Evolutionary conservation across 2,797 vertebrate genomes (phyloP).

Genomic region (Pogonophryne albipinna): DNA sequence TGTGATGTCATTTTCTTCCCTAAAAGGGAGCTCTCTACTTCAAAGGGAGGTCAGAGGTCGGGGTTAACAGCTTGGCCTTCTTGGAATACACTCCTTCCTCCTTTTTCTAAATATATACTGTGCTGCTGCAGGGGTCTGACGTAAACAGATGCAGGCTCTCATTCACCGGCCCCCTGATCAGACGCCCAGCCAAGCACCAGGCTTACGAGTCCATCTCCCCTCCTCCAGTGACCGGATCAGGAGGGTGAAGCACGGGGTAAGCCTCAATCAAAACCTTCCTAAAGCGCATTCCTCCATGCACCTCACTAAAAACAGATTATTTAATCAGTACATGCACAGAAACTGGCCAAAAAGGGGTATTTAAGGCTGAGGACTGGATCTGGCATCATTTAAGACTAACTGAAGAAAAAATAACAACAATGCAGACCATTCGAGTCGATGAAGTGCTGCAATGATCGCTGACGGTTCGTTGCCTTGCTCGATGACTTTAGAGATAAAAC

Average conservation of each 20-base stretch:
- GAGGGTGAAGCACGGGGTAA: slow-evolving; percentile 69
- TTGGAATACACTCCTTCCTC: slow-evolving; percentile 16
- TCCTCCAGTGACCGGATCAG: slow-evolving; percentile 64
- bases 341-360: slow-evolving; percentile 67
- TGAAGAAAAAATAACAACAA: slow-evolving; percentile 1
- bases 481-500: background rate
- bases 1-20: slow-evolving; percentile 23
- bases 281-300: slow-evolving; percentile 64
- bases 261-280: slow-evolving; percentile 79
- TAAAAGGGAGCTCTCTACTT: slow-evolving; percentile 22
- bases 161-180: slow-evolving; percentile 43
- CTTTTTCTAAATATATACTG: background rate
- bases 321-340: slow-evolving; percentile 59
- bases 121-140: slow-evolving; percentile 16
- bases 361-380: slow-evolving; percentile 55
- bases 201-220: slow-evolving; percentile 53
- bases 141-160: slow-evolving; percentile 53
- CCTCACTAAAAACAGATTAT: slow-evolving; percentile 68
- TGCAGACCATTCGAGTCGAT: background rate
- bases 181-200: slow-evolving; percentile 40
- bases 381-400: slow-evolving; percentile 39
- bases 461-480: background rate
- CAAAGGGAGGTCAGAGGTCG: slow-evolving; percentile 44
- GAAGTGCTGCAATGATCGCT: slow-evolving; percentile 2
- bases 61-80: slow-evolving; percentile 39